Evolutionary conservation across 1,140 invertebrate species (phyloP), one percentile per base, ranked within the genome.

Genomic region (Fopius arisanus): DNA sequence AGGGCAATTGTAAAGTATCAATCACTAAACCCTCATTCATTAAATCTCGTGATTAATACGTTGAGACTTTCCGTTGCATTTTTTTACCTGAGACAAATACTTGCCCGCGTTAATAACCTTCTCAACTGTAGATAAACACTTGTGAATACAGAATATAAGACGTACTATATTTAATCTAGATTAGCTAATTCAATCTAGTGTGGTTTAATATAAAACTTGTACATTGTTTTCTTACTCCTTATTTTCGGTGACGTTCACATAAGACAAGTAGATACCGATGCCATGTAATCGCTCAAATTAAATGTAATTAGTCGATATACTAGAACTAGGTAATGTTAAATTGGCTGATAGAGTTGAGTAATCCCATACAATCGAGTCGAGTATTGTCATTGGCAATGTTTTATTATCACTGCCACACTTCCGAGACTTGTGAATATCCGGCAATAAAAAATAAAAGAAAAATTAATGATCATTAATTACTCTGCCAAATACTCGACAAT

Each of bases 221-320:
- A 54, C 40, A 67, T 48, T 62, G 40, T 26, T 29, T 16, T 23
- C 31, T 69, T 19, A 16, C 26, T 40, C 70, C 66, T 71, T 75
- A 70, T 72, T 59, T 75, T 33, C 70, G 54, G 70, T 77, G 19
- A 71, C 74, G 65, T 40, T 72, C 65, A 69, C 66, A 33, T 70
- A 72, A 75, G 65, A 72, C 51, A 74, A 74, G 29, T 76, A 75
- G 70, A 48, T 80, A 82, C 79, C 74, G 78, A 81, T 81, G 78
- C 78, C 79, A 82, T 84, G 79, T 81, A 83, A 82, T 80, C 83
- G 82, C 81, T 84, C 83, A 82, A 84, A 82, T 79, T 83, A 78
- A 79, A 72, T 80, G 80, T 84, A 83, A 82, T 82, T 81, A 80
- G 78, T 81, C 81, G 75, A 73, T 78, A 67, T 67, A 67, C 69